Percentiles rank a stretch among this genome's conserved stretches.
Conservation (phyloP, 2,888 invertebrate genomes). For the Lithophane socia region DNA sequence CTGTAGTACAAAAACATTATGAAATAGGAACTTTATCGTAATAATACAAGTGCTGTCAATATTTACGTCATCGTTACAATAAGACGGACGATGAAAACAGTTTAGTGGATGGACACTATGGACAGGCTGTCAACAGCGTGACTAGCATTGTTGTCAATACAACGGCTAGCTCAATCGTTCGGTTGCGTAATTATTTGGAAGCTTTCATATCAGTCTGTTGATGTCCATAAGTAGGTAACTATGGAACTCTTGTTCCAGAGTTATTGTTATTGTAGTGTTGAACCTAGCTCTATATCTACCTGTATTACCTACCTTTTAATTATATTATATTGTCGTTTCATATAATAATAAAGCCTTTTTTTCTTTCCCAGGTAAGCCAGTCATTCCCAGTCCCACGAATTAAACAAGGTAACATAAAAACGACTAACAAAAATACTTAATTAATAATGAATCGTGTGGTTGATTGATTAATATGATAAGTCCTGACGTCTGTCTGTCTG, state of each 20-base stretch:
- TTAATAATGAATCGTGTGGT: conserved; percentile 73
- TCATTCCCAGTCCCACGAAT: conserved; percentile 52
- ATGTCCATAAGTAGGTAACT: too few relatives aligned
- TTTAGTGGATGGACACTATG: conserved; percentile 28
- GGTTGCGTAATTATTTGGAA: conserved; percentile 38
- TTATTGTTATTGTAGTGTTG: not conserved
- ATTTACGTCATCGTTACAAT: conserved; percentile 23
- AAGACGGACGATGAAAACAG: conserved; percentile 29
- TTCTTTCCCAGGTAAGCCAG: conserved; percentile 53
- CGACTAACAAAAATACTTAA: conserved; percentile 66
- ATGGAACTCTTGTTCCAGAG: not conserved
- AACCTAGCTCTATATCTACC: too few relatives aligned
- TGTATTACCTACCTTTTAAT: too few relatives aligned
- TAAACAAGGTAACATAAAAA: conserved; percentile 58
- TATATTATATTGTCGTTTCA: conserved; percentile 18
- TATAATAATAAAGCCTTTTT: conserved; percentile 34
- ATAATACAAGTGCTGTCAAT: conserved; percentile 9
- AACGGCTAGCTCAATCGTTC: conserved; percentile 8
- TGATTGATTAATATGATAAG: conserved; percentile 79
- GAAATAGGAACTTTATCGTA: not conserved
- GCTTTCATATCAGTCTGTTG: conserved; percentile 11
- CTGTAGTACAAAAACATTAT: not conserved
- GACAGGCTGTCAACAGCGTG: conserved; percentile 24
- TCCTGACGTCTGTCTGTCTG: conserved; percentile 73
- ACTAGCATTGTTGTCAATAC: conserved; percentile 29